Conservation (phyloP, 2,113 vertebrate genomes). For the Tamias sibiricus region DNA sequence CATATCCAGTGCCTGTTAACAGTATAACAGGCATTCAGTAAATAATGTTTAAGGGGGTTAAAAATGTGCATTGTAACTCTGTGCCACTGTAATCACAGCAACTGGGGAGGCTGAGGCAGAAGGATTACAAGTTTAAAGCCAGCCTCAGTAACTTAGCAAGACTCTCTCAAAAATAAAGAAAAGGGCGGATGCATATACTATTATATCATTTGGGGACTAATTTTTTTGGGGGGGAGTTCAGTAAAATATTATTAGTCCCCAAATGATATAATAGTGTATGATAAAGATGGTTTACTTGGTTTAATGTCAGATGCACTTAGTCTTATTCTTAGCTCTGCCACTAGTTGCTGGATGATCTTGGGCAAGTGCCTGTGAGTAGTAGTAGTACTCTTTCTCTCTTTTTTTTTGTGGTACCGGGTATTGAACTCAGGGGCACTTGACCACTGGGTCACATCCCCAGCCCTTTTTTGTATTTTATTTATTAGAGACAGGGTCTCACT, state of each 20-base stretch:
- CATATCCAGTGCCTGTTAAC: background rate
- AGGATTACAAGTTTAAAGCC: too few relatives aligned
- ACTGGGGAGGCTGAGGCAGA: too few relatives aligned
- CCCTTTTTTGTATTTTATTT: too few relatives aligned
- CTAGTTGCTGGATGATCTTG: background rate
- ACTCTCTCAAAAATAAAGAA: background rate
- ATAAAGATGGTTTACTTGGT: background rate
- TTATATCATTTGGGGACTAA: too few relatives aligned
- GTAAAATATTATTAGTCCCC: background rate
- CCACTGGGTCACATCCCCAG: too few relatives aligned
- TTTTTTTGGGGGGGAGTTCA: too few relatives aligned
- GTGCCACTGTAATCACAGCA: too few relatives aligned
- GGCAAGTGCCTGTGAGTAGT: background rate
- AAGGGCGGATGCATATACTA: too few relatives aligned
- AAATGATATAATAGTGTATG: background rate
- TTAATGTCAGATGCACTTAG: slow-evolving; percentile 1
- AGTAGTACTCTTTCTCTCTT: background rate
- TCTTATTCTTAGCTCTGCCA: background rate
- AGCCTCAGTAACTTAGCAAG: background rate
- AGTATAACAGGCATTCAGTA: background rate
- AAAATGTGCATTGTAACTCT: background rate
- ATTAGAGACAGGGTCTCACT: too few relatives aligned
- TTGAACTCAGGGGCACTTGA: too few relatives aligned
- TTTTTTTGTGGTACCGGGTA: too few relatives aligned
- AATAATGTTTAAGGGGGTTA: background rate